phyloP scores from a whole-genome alignment of 2,888 invertebrate species.

The Nineta flava region DNA sequence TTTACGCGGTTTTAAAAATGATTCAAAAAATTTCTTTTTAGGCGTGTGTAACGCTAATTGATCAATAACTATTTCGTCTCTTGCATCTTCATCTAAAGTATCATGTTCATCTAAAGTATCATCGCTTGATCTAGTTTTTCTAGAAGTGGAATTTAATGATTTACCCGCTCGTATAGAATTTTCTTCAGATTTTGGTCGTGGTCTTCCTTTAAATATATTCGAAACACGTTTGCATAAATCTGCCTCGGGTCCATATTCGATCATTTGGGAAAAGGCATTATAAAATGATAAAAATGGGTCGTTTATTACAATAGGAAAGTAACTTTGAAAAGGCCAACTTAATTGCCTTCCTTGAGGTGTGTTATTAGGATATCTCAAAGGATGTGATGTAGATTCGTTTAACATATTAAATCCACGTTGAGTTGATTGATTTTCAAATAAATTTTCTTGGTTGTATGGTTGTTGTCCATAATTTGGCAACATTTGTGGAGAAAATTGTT shows the following conservation, averaged over 20 bases:
- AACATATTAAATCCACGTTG: neutral
- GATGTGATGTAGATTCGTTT: neutral
- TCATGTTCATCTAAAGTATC: too few relatives aligned
- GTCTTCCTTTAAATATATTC: slow-evolving; percentile 13
- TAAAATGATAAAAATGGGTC: slow-evolving; percentile 37
- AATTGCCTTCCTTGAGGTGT: slow-evolving; percentile 15
- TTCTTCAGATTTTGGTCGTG: neutral
- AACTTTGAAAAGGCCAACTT: slow-evolving; percentile 34
- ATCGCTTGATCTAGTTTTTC: too few relatives aligned
- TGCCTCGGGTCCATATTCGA: slow-evolving; percentile 41
- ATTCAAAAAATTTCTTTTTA: too few relatives aligned
- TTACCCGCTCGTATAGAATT: too few relatives aligned
- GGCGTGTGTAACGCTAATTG: too few relatives aligned
- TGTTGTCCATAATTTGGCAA: neutral
- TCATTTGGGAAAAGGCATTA: slow-evolving; percentile 35
- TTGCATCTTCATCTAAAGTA: too few relatives aligned
- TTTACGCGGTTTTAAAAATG: too few relatives aligned
- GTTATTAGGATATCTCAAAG: neutral
- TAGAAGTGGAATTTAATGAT: too few relatives aligned
- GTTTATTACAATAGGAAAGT: slow-evolving; percentile 39
- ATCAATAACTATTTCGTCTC: too few relatives aligned
- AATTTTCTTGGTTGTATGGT: neutral
- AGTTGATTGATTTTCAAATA: neutral
- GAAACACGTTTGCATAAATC: slow-evolving; percentile 29
- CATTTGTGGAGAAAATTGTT: too few relatives aligned